These are phyloP conservation scores for Thera obeliscata DNA, from an alignment of 2,888 invertebrate species.

Conservation along the genomic window DNA sequence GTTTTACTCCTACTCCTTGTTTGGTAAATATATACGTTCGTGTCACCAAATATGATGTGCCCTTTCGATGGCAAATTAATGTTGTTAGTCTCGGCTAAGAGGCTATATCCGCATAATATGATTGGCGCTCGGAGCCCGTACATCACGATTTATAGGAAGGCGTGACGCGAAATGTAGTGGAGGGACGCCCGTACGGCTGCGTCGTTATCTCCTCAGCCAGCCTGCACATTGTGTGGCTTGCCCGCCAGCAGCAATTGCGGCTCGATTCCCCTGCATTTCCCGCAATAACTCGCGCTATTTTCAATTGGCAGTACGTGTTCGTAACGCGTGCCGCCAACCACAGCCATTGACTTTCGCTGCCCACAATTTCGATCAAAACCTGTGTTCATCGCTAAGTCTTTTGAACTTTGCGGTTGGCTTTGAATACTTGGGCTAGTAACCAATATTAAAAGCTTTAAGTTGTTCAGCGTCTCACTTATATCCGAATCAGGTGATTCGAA, in stretches of 20 bases:
- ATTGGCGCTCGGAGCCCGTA: slow-evolving; percentile 45
- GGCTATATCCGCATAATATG: slow-evolving; percentile 36
- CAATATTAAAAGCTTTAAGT: slow-evolving; percentile 52
- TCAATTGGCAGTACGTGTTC: slow-evolving; percentile 76
- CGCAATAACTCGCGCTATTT: slow-evolving; percentile 75
- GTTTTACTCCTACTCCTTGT: slow-evolving; percentile 28
- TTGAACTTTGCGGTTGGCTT: slow-evolving; percentile 52
- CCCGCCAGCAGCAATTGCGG: slow-evolving; percentile 73
- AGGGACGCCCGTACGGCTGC: slow-evolving; percentile 50
- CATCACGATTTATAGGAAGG: slow-evolving; percentile 45
- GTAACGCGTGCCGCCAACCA: slow-evolving; percentile 73
- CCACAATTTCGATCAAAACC: slow-evolving; percentile 73
- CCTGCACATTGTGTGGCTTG: slow-evolving; percentile 64
- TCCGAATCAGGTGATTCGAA: slow-evolving; percentile 12
- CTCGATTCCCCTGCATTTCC: slow-evolving; percentile 71
- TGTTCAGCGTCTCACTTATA: slow-evolving; percentile 46
- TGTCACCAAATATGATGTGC: slow-evolving; percentile 26
- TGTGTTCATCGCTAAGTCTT: slow-evolving; percentile 58
- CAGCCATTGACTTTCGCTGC: slow-evolving; percentile 62
- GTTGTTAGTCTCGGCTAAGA: slow-evolving; percentile 23
- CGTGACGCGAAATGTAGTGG: slow-evolving; percentile 57
- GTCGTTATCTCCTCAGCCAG: slow-evolving; percentile 54
- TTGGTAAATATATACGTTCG: slow-evolving; percentile 16
- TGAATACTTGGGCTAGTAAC: slow-evolving; percentile 49
- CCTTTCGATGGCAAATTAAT: slow-evolving; percentile 22